Conservation (phyloP, 2,888 invertebrate genomes). For the Lacanobia oleracea region DNA sequence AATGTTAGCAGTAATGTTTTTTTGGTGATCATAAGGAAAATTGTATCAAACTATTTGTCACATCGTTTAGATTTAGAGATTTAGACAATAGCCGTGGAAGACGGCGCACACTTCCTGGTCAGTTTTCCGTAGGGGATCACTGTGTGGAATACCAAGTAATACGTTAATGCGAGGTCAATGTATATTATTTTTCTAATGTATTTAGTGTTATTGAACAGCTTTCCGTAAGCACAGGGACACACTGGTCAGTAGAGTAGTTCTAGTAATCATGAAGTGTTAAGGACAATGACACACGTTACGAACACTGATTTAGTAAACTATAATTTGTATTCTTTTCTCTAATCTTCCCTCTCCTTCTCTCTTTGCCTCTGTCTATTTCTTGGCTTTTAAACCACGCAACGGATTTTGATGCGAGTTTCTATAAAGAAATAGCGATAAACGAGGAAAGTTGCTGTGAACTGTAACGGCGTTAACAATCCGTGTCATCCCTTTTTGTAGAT, state of each 20-base stretch:
- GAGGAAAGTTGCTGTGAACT: no score
- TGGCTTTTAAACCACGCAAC: no score
- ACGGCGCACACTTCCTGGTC: background rate
- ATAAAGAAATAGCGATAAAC: no score
- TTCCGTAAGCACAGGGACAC: background rate
- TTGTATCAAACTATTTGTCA: constrained; percentile 12
- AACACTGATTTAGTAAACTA: no score
- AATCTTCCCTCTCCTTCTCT: no score
- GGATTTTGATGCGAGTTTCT: no score
- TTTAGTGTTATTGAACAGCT: background rate
- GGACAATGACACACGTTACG: background rate
- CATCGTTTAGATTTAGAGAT: constrained; percentile 20
- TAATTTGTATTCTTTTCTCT: no score
- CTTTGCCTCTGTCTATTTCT: no score
- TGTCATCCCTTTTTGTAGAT: no score
- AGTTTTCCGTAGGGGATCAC: constrained; percentile 19
- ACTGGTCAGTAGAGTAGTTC: background rate
- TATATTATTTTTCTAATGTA: background rate
- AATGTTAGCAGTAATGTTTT: background rate
- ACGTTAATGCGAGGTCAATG: constrained; percentile 19
- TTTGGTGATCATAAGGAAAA: constrained; percentile 24
- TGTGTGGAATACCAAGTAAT: constrained; percentile 28
- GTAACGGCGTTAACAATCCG: no score
- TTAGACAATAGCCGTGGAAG: constrained; percentile 20
- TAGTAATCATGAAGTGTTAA: background rate